Conservation (phyloP, 2,797 vertebrate species). For the Lepilemur septentrionalis region DNA sequence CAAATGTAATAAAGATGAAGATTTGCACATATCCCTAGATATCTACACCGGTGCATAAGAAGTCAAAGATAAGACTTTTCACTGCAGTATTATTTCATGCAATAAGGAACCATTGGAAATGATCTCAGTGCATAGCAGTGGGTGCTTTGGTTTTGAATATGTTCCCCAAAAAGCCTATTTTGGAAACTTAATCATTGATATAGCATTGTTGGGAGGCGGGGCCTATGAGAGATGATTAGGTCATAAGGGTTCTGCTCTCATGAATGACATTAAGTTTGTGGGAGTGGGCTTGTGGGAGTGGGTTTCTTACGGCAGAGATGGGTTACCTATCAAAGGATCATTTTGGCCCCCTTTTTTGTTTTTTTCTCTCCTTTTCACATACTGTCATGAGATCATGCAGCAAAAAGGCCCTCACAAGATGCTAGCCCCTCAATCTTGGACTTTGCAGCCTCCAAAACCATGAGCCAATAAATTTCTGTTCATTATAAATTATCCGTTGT, state of each 20-base stretch:
- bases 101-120: not conserved
- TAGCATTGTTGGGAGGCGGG: no score
- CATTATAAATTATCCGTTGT: not conserved
- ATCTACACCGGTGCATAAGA: not conserved
- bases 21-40: no score
- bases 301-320: not conserved
- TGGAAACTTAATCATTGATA: not conserved
- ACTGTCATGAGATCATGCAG: not conserved
- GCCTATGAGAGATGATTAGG: not conserved
- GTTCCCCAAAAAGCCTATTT: not conserved
- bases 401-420: not conserved
- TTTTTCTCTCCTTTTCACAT: not conserved
- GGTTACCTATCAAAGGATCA: not conserved
- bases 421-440: not conserved
- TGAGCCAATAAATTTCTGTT: not conserved
- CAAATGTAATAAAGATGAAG: not conserved
- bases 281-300: no score
- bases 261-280: not conserved
- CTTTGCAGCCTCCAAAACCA: not conserved
- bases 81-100: not conserved
- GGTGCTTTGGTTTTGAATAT: not conserved
- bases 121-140: not conserved
- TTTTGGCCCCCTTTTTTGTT: not conserved
- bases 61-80: not conserved
- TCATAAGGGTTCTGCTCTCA: not conserved